Evolutionary conservation across 1,140 invertebrate species (phyloP), one percentile per base, ranked within the genome.

Genomic region (Dreissena rostriformis): DNA sequence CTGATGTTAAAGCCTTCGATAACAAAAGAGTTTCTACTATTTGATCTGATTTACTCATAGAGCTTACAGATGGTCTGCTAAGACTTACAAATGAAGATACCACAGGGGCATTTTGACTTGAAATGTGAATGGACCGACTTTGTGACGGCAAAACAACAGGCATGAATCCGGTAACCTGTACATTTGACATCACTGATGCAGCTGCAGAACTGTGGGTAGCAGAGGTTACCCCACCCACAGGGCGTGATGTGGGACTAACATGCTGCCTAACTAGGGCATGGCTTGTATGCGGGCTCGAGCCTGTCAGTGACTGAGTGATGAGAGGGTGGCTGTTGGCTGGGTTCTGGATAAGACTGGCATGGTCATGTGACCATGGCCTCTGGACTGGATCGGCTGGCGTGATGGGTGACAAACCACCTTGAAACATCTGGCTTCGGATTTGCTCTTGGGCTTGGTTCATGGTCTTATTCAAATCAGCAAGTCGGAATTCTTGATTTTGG

Each of bases 321-420:
- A 29, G 71, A 61, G n/a, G 67, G 22, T 70, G 22, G 67, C 19
- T 70, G 67, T 12, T 61, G 74, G 61, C 17, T n/a, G 53, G 61
- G 26, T 22, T 24, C 10, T 22, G n/a, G 39, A n/a, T 53, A 53
- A 22, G 29, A 53, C n/a, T 7, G n/a, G 7, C 17, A 28, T 29
- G 49, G 8, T 71, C 73, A 49, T 51, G 19, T 19, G 73, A 55
- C 73, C 82, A 75, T 11, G 65, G 28, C 63, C 29, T 78, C 14
- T 29, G 24, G 11, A 24, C 22, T 49, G 65, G 68, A 26, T 84
- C 82, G 11, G 75, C 53, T 15, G 82, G 82, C 11, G 82, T 84
- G 63, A 84, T 84, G 2, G 82, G 82, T 49, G 82, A 84, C 2
- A 84, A 28, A 5, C 82, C 82, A 51, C 73, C 29, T 26, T 84